phyloP scores from a whole-genome alignment of 2,888 invertebrate species.

The Eristalis intricaria region DNA sequence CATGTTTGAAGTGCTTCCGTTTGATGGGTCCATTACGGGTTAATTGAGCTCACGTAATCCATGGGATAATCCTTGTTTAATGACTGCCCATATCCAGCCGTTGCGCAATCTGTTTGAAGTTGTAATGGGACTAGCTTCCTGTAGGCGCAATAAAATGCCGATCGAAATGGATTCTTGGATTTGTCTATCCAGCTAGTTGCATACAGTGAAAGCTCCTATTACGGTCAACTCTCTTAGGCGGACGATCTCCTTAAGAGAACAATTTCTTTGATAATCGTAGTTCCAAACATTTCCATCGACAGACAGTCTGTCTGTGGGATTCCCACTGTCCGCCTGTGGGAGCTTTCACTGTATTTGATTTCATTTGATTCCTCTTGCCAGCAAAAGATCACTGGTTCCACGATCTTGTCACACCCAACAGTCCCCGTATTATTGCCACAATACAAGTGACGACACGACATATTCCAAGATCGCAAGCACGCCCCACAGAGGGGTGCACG shows the following conservation, averaged over 20 bases:
- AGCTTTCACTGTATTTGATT: no score
- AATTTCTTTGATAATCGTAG: no score
- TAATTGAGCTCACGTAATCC: conserved; percentile 26
- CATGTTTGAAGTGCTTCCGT: conserved; percentile 19
- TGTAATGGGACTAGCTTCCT: neutral
- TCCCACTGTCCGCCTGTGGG: no score
- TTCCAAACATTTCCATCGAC: no score
- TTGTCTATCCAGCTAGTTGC: no score
- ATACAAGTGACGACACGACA: neutral
- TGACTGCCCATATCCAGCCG: neutral
- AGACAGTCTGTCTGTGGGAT: no score
- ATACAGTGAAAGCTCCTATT: no score
- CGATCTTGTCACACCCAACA: neutral
- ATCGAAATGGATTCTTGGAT: no score
- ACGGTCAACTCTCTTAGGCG: no score
- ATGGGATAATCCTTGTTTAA: neutral
- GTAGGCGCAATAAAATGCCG: neutral
- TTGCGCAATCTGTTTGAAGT: neutral
- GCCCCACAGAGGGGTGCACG: neutral
- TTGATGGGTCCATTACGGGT: conserved; percentile 39
- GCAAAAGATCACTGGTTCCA: neutral
- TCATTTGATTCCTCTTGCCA: no score
- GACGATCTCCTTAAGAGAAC: no score
- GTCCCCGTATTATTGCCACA: neutral
- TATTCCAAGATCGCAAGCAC: neutral